Percentiles rank a stretch among this genome's conserved stretches.
Conservation (phyloP, 2,888 invertebrate species). For the Tipula vernalis region DNA sequence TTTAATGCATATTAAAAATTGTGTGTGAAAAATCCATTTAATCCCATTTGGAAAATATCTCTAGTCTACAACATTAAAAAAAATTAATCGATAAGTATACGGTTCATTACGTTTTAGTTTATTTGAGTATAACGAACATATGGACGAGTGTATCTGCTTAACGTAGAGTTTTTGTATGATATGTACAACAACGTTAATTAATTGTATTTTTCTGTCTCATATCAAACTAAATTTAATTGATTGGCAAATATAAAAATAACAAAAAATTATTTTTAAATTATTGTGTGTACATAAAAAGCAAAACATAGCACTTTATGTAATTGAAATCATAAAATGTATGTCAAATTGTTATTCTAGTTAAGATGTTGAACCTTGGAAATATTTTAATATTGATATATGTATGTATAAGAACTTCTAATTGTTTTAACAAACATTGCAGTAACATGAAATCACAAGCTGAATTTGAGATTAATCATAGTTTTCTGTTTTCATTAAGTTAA, state of each 20-base stretch:
- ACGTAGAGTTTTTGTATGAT: neutral
- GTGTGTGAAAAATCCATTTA: neutral
- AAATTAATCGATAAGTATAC: neutral
- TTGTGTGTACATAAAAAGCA: neutral
- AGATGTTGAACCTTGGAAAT: neutral
- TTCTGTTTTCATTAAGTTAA: too few species aligned
- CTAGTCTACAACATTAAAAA: neutral
- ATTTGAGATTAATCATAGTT: too few species aligned
- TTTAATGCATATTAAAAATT: neutral
- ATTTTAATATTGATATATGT: neutral
- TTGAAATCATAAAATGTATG: neutral
- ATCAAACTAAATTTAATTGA: neutral
- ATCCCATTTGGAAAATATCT: neutral
- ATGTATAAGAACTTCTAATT: neutral
- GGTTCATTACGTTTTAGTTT: neutral
- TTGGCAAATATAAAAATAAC: neutral
- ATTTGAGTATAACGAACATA: neutral
- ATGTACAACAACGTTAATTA: neutral
- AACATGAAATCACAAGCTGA: too few species aligned
- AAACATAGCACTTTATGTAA: neutral
- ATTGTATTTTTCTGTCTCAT: too few species aligned
- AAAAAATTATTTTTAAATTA: neutral
- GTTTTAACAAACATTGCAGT: neutral
- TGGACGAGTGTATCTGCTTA: neutral
- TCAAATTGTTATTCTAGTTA: neutral